Base-by-base conservation (phyloP, 2,113 vertebrate species). In the Myotis yumanensis region DNA sequence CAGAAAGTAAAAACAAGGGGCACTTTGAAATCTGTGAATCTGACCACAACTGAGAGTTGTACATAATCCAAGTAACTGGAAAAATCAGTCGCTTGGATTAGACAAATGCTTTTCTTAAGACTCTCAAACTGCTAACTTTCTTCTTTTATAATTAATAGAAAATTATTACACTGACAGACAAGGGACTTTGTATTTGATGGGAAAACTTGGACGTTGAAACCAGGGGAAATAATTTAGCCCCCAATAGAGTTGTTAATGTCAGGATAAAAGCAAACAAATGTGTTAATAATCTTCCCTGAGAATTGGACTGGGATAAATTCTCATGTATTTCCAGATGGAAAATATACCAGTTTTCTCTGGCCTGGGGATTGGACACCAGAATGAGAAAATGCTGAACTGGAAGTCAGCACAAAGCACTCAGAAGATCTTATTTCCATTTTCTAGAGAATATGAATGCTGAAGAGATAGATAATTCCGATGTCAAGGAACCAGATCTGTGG, bases 31-130 rank as follows among this genome's bases (percentile, higher is more conserved):
- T 97, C 96, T 96, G 97, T 96, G 95, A 93, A 96, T 98, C 96
- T 98, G 96, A 98, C 98, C 98, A 98, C 98, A 98, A 98, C 97
- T 98, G 97, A 97, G 97, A 98, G 97, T 93, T 98, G 87, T 96
- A 93, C 75, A 97, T 91, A 95, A 96, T 97, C 98, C 98, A 98
- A 98, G 96, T 94, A 96, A 95, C 97, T 98, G 98, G 97, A 98
- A 98, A 98, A 98, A 97, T 98, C 96, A 95, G 96, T 98, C 98
- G 97, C 93, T 98, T 97, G 97, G 95, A 96, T 98, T 98, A 98
- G 96, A 97, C 96, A 97, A 98, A 98, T 98, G 77, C 96, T 98
- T 98, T 96, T 86, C 96, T 97, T 98, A 98, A 98, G 97, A 98
- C 97, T 98, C 90, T 96, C 96, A 97, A 95, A 85, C 96, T 96